Evolutionary conservation across 2,113 vertebrate genomes (phyloP).

Genomic region (Festucalex cinctus): DNA sequence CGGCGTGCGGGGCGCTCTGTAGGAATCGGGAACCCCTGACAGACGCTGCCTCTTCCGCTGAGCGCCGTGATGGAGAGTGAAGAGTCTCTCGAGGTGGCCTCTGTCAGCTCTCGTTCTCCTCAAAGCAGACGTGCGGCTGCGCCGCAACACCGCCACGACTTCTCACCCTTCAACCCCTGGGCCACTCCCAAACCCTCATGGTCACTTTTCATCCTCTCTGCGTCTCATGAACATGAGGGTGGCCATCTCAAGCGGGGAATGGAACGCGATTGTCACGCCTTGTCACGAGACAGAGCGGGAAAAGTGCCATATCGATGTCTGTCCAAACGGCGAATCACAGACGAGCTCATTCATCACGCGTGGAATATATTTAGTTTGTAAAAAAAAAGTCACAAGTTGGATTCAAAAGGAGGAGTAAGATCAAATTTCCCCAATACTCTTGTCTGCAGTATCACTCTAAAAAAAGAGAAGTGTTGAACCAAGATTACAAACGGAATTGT

Average conservation of each 20-base stretch:
- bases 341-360: neutral
- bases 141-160: constrained; percentile 51
- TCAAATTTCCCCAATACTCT: too few relatives aligned
- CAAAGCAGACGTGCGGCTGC: constrained; percentile 64
- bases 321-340: neutral
- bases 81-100: constrained; percentile 77
- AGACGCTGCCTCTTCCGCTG: constrained; percentile 77
- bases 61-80: constrained; percentile 74
- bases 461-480: too few relatives aligned
- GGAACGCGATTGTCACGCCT: neutral
- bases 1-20: constrained; percentile 66
- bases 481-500: too few relatives aligned
- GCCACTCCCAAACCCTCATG: constrained; percentile 62
- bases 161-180: constrained; percentile 59
- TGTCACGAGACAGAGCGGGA: neutral
- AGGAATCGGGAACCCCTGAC: constrained; percentile 71
- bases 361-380: neutral
- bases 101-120: constrained; percentile 74
- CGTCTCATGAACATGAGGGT: constrained; percentile 6
- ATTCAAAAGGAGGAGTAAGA: neutral
- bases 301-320: neutral
- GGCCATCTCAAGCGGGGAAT: neutral
- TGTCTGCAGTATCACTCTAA: too few relatives aligned
- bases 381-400: neutral
- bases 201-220: constrained; percentile 63